phyloP scores from a whole-genome alignment of 2,888 invertebrate species.

The Spodoptera littoralis region DNA sequence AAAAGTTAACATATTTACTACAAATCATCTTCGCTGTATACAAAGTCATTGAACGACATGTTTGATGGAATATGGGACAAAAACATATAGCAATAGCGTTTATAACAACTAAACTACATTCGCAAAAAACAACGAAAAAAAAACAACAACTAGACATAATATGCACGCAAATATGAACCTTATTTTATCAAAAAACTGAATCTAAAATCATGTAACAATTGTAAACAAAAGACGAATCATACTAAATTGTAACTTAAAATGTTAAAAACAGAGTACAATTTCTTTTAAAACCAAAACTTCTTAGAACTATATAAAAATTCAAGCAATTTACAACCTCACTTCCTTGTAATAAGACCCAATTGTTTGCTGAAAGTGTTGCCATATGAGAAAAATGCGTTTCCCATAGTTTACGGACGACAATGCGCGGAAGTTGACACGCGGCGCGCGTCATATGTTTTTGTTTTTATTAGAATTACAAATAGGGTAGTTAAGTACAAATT shows the following conservation, averaged over 20 bases:
- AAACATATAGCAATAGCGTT: conserved; percentile 32
- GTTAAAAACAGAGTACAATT: too few relatives aligned
- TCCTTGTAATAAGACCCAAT: not conserved
- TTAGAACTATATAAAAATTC: not conserved
- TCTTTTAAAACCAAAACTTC: not conserved
- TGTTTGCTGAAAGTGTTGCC: conserved; percentile 27
- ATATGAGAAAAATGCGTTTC: conserved; percentile 48
- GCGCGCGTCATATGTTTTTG: conserved; percentile 25
- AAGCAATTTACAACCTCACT: not conserved
- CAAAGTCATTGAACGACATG: conserved; percentile 24
- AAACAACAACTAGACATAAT: not conserved
- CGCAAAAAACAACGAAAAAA: conserved; percentile 10
- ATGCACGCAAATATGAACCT: conserved; percentile 1
- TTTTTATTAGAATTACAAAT: conserved; percentile 8
- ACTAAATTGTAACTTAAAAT: too few relatives aligned
- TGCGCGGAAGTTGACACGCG: conserved; percentile 60
- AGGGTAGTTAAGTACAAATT: conserved; percentile 11
- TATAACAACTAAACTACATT: conserved; percentile 2
- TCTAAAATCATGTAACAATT: not conserved
- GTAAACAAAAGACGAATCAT: too few relatives aligned
- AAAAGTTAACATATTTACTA: too few relatives aligned
- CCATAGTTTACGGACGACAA: conserved; percentile 53
- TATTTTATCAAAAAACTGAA: not conserved
- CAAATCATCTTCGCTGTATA: too few relatives aligned
- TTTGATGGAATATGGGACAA: not conserved